Evolutionary conservation across 2,888 invertebrate species (phyloP), one percentile per base, ranked within the genome.

Genomic region (Thereva unica): DNA sequence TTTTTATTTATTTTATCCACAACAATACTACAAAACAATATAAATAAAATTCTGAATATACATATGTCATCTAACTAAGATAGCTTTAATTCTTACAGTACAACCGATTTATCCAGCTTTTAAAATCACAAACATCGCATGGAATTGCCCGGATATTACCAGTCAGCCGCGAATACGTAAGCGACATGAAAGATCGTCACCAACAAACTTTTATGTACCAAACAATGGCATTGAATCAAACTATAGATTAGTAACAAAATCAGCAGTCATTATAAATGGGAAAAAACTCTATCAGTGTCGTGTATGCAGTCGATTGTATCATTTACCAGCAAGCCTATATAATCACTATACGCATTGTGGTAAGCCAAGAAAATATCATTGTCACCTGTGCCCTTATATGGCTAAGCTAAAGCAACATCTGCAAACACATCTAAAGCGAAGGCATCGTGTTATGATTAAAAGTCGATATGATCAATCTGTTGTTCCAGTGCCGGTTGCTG

Each of bases 381-480:
- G 68, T 10, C 66, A 68, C 56, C 53, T 59, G 40, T 68, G 68
- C 23, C 55, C 68, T 8, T 68, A 68, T 63, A 56, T 56, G 40
- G 68, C 68, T 5, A 68, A 68, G 44, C 63, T 68, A 52, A 68
- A 68, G 41, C 68, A 68, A 63, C 68, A 68, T 57, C 54, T 68
- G 12, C 63, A 55, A 34, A 66, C 66, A 37, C 68, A 68, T 66
- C 56, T 68, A 44, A 61, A 68, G 52, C 66, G 66, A 8, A 49
- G 61, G 38, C 68, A 68, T 66, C 41, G 38, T 55, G 38, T 66
- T 7, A 41, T 61, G 9, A 45, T 37, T 45, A 65, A 38, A 10
- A 54, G 45, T 50, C 54, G 64, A 2, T 59, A 49, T 8, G 65
- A 61, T 65, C 41, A 61, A 2, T 45, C 64, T 52, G 10, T 45